phyloP scores from a whole-genome alignment of 2,888 invertebrate species.

The Cephus runcator region DNA sequence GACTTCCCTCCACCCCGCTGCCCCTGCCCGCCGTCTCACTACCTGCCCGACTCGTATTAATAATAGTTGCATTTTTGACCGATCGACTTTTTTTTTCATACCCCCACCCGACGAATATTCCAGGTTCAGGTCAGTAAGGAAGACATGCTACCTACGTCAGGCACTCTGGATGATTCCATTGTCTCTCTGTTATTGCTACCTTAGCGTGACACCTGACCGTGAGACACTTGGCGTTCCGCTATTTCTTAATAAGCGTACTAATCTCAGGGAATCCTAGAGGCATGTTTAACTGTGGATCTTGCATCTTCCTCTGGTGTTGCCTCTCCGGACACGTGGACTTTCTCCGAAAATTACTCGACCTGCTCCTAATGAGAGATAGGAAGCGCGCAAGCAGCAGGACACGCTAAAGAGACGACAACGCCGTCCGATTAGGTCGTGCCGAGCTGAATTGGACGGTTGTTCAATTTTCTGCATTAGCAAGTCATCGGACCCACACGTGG shows the following conservation, averaged over 20 bases:
- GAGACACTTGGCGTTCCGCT: not conserved
- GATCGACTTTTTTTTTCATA: not conserved
- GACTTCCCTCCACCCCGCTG: conserved; percentile 11
- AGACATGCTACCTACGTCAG: not conserved
- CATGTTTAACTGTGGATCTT: not conserved
- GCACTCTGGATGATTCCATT: not conserved
- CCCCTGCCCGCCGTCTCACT: conserved; percentile 12
- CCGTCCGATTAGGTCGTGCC: not conserved
- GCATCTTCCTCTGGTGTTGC: not conserved
- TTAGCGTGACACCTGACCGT: not conserved
- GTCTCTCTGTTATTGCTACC: not conserved
- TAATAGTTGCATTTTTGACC: conserved; percentile 38
- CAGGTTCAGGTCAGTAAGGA: not conserved
- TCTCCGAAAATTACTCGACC: not conserved
- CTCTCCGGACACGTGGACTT: not conserved
- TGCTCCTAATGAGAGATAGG: conserved; percentile 17
- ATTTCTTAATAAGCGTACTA: not conserved
- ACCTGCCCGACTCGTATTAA: conserved; percentile 33
- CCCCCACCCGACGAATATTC: not conserved
- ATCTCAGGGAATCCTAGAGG: not conserved
- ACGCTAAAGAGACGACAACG: not conserved
- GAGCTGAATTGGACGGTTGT: conserved; percentile 30
- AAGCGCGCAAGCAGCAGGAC: not conserved
- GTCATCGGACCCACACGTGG: conserved; percentile 29
- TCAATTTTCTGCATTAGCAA: conserved; percentile 43